Base-by-base conservation (phyloP, 2,888 invertebrate genomes). In the Stictocephala bisonia region DNA sequence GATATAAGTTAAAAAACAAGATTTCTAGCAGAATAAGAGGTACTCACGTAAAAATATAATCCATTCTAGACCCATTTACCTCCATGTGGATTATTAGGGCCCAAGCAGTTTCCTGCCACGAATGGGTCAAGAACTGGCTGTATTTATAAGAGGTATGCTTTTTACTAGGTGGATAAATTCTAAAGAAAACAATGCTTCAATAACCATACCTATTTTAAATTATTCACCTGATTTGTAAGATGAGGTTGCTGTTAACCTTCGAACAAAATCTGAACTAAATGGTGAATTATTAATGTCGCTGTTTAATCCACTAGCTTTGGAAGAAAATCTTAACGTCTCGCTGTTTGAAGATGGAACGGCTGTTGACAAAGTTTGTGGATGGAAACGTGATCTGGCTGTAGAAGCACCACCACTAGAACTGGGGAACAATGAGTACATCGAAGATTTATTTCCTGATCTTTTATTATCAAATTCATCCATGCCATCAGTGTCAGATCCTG, bases 181-280 rank as follows among this genome's bases (percentile, higher is more conserved):
- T n/a, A n/a, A n/a, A n/a, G n/a, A n/a, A n/a, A n/a, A n/a, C n/a
- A n/a, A n/a, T n/a, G n/a, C n/a, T n/a, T n/a, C n/a, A n/a, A n/a
- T n/a, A n/a, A n/a, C n/a, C n/a, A n/a, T n/a, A n/a, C n/a, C n/a
- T n/a, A n/a, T n/a, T n/a, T n/a, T n/a, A n/a, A n/a, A n/a, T n/a
- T n/a, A n/a, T n/a, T n/a, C n/a, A 64, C 64, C 64, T 26, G 60
- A 60, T 64, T 60, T 58, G 15, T 44, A 41, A 4, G 26, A n/a
- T 13, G 70, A 71, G 11, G 56, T 44, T 29, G 71, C 69, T 20
- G 76, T 71, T 15, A 77, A 44, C 64, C 72, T 71, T 18, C 76
- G 66, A 3, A 74, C 67, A 69, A 77, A 77, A 41, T 77, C 77
- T 18, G 77, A 77, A 29, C 72, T 72, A 50, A 72, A 77, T n/a